Base-by-base conservation (phyloP, 2,797 vertebrate genomes). In the Iguana delicatissima region DNA sequence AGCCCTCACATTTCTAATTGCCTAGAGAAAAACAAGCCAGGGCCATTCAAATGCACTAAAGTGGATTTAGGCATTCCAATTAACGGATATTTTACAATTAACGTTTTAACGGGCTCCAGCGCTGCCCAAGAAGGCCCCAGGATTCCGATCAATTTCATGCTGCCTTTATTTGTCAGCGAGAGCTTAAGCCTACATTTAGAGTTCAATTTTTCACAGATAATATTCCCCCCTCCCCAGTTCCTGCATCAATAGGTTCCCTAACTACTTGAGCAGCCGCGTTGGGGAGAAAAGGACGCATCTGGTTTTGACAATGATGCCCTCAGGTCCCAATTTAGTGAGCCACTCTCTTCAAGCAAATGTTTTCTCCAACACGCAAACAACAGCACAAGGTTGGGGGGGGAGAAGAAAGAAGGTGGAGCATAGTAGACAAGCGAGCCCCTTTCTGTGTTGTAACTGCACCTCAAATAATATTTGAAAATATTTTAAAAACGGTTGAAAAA, bases 81-180 rank as follows among this genome's bases (percentile, higher is more conserved):
- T 98, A 98, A 98, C 97, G 98, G 98, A 97, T 97, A 97, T 97
- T 97, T 97, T 95, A 97, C 97, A 97, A 96, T 97, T 97, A 98
- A 98, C 95, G 96, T 96, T 98, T 97, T 98, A 95, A 97, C 93
- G 96, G 96, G 96, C 95, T 98, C 92, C 86, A 97, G 97, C 95
- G 77, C 96, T 95, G 97, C 95, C 98, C 97, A 96, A 97, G 97
- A 98, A 98, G 98, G 97, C 97, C 97, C 95, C 96, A 98, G 98
- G 97, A 97, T 98, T 98, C 98, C 98, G 98, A 98, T 97, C 97
- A 98, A 98, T 98, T 98, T 98, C 98, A 98, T 96, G 98, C 98
- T 97, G 97, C 98, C 98, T 98, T 87, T 98, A 97, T 97, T 97
- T 98, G 97, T 96, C 96, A 38, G 74, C 89, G 96, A 29, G 94